Evolutionary conservation across 1,140 invertebrate genomes (phyloP).

Genomic region (Wiebesia pumilae): DNA sequence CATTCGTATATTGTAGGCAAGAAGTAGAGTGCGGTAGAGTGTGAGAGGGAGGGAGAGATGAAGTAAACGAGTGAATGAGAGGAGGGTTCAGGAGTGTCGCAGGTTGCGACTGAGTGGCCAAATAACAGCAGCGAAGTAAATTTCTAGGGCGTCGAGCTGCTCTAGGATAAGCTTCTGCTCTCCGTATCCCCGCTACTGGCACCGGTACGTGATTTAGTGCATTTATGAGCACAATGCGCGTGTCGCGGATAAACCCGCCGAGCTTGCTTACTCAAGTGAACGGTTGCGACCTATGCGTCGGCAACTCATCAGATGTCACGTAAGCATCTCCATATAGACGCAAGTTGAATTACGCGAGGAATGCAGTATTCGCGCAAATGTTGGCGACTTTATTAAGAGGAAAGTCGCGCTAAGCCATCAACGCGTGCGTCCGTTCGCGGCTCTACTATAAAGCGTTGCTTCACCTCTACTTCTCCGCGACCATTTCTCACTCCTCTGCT

Average conservation of each 20-base stretch:
- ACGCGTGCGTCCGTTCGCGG: background rate
- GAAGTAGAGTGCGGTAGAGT: background rate
- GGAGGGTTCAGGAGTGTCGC: too few relatives aligned
- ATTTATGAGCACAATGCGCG: conserved; percentile 37
- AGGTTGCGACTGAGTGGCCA: background rate
- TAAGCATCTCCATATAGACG: conserved; percentile 33
- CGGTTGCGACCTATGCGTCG: background rate
- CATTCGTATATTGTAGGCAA: background rate
- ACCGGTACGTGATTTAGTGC: conserved; percentile 49
- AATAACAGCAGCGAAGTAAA: conserved; percentile 42
- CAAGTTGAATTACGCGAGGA: conserved; percentile 62
- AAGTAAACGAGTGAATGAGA: background rate
- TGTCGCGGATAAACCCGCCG: conserved; percentile 32
- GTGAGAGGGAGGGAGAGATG: background rate
- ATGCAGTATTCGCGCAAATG: conserved; percentile 66
- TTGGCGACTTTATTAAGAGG: conserved; percentile 32
- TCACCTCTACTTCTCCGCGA: background rate
- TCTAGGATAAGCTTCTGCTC: background rate
- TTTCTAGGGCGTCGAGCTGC: conserved; percentile 31
- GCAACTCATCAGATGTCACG: conserved; percentile 49
- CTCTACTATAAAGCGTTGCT: background rate
- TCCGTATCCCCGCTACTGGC: background rate
- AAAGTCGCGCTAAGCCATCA: background rate
- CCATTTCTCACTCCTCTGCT: background rate
- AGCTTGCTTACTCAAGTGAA: conserved; percentile 11